A percentile compares a stretch with the other conserved stretches of the same genome.
phyloP scores from a whole-genome alignment of 2,888 invertebrate species.

The Notocelia uddmanniana region DNA sequence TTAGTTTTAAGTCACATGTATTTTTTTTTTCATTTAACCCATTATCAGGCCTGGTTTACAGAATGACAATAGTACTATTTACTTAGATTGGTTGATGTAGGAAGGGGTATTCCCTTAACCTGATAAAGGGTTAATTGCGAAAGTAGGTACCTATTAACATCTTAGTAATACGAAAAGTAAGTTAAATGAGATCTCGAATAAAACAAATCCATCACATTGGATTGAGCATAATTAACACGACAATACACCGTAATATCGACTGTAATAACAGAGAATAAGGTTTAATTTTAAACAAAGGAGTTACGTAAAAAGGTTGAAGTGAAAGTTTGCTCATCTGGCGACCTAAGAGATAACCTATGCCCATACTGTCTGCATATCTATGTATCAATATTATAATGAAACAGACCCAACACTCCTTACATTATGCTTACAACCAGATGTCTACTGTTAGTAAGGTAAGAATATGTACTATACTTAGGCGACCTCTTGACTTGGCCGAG shows the following conservation, averaged over 20 bases:
- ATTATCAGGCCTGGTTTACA: too few relatives aligned
- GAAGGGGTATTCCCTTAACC: too few relatives aligned
- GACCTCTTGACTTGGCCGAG: too few relatives aligned
- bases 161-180: too few relatives aligned
- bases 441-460: neutral
- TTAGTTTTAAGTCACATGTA: too few relatives aligned
- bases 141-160: too few relatives aligned
- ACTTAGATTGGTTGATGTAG: too few relatives aligned
- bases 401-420: neutral
- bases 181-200: neutral
- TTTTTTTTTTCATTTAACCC: too few relatives aligned
- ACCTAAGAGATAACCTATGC: slow-evolving; percentile 40
- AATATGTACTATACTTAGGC: too few relatives aligned
- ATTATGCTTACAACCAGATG: neutral
- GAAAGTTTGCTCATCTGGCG: slow-evolving; percentile 42
- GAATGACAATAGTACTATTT: too few relatives aligned
- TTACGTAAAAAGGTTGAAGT: slow-evolving; percentile 15
- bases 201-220: neutral
- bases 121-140: too few relatives aligned
- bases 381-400: slow-evolving; percentile 6
- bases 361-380: slow-evolving; percentile 28
- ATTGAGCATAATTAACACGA: slow-evolving; percentile 13
- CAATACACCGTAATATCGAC: neutral
- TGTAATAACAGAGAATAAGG: neutral
- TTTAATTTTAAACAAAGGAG: neutral